Evolutionary conservation across 2,113 vertebrate species (phyloP).

Genomic region (Semicossyphus pulcher): DNA sequence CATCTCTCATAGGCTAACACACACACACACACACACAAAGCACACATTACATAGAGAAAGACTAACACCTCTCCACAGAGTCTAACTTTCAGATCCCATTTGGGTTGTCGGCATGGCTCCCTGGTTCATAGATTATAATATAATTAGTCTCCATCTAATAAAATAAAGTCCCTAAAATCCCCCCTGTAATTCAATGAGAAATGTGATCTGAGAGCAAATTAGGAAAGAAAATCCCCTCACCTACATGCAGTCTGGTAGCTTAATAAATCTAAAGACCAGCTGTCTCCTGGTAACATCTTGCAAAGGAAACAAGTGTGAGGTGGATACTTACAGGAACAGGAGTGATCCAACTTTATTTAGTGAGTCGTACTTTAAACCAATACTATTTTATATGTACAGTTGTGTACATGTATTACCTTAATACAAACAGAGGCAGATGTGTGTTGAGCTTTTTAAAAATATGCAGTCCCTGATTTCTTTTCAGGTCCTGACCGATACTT

Average conservation of each 20-base stretch:
- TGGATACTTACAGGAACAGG: background rate
- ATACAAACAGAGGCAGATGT: too few species aligned
- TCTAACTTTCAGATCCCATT: slow-evolving; percentile 30
- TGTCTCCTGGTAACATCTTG: background rate
- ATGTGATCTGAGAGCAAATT: slow-evolving; percentile 12
- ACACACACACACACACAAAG: slow-evolving; percentile 6
- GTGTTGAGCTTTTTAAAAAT: too few species aligned
- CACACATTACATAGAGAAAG: background rate
- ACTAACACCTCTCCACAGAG: background rate
- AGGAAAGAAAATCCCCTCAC: slow-evolving; percentile 31
- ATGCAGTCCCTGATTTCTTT: too few species aligned
- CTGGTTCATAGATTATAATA: slow-evolving; percentile 40
- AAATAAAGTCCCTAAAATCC: slow-evolving; percentile 50
- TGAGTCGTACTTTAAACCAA: background rate
- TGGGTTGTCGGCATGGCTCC: slow-evolving; percentile 1
- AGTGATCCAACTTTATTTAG: background rate
- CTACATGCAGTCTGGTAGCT: slow-evolving; percentile 8
- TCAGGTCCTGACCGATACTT: too few species aligned
- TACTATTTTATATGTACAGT: too few species aligned
- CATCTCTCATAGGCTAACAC: background rate
- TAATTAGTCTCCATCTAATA: slow-evolving; percentile 57
- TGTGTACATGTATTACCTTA: too few species aligned
- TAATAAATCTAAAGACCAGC: slow-evolving; percentile 2
- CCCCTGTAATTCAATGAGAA: slow-evolving; percentile 50
- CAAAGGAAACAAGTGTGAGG: slow-evolving; percentile 11